Evolutionary conservation across 2,888 invertebrate genomes (phyloP).

Genomic region (Andrena bicolor): DNA sequence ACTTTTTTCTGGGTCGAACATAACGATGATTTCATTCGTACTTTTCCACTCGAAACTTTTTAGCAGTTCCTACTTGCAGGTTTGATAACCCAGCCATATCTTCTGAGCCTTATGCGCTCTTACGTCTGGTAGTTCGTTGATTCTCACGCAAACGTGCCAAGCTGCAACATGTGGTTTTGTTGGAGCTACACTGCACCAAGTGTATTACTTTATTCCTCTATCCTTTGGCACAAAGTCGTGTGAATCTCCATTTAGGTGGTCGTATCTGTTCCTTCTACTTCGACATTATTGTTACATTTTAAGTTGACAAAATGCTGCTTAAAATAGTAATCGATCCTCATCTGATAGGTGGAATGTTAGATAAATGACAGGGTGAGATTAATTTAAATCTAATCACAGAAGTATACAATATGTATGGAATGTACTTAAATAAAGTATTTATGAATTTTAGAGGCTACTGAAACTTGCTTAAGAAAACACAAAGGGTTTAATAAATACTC

Average conservation of each 20-base stretch:
- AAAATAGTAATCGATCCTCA: too few relatives aligned
- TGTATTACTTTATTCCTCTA: slow-evolving; percentile 29
- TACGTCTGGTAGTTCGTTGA: slow-evolving; percentile 44
- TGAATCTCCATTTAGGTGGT: neutral
- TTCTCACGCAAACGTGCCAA: slow-evolving; percentile 64
- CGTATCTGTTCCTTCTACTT: neutral
- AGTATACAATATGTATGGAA: too few relatives aligned
- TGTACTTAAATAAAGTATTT: neutral
- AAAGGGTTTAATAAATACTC: neutral
- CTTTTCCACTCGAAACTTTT: slow-evolving; percentile 50
- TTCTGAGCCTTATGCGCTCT: slow-evolving; percentile 25
- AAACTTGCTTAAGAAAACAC: neutral
- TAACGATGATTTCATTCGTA: slow-evolving; percentile 39
- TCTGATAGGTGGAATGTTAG: too few relatives aligned
- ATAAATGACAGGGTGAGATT: too few relatives aligned
- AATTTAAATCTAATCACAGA: too few relatives aligned
- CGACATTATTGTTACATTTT: neutral
- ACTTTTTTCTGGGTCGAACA: slow-evolving; percentile 1
- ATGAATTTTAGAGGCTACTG: neutral
- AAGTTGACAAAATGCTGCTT: neutral
- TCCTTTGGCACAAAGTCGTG: slow-evolving; percentile 12
- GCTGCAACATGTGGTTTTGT: slow-evolving; percentile 60
- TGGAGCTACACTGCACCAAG: slow-evolving; percentile 33
- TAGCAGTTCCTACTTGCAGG: slow-evolving; percentile 31
- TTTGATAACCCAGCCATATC: slow-evolving; percentile 39